Percentiles rank a stretch among this genome's conserved stretches.
These are phyloP conservation scores for Nannoperca australis DNA, from an alignment of 2,797 vertebrate species.

Conservation along the genomic window DNA sequence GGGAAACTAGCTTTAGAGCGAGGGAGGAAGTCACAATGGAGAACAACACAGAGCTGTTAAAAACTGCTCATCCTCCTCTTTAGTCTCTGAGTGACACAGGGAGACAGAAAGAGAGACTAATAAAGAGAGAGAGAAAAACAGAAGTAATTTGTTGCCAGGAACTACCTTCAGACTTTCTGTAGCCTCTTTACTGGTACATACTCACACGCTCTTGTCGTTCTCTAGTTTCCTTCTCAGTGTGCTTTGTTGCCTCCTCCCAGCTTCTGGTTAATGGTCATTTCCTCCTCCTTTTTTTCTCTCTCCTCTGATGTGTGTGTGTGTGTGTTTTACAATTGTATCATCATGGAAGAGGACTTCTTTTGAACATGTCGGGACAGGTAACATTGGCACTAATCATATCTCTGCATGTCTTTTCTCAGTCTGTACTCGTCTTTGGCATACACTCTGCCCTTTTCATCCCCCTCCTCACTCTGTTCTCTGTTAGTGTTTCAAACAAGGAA, in stretches of 20 bases:
- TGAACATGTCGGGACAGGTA: slow-evolving; percentile 70
- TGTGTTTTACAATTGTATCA: slow-evolving; percentile 30
- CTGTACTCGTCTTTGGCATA: slow-evolving; percentile 12
- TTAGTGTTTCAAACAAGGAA: slow-evolving; percentile 51
- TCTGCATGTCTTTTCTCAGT: neutral
- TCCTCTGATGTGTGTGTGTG: slow-evolving; percentile 11
- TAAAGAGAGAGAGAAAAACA: slow-evolving; percentile 1
- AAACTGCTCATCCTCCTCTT: slow-evolving; percentile 10
- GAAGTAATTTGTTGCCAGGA: slow-evolving; percentile 52
- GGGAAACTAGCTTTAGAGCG: slow-evolving; percentile 46
- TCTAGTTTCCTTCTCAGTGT: slow-evolving; percentile 65
- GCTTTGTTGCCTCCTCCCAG: slow-evolving; percentile 59
- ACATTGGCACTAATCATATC: slow-evolving; percentile 18
- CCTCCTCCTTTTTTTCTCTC: slow-evolving; percentile 45
- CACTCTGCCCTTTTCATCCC: neutral
- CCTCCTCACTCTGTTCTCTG: slow-evolving; percentile 4
- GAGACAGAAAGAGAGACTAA: slow-evolving; percentile 11
- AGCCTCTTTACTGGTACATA: neutral
- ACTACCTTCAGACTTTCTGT: slow-evolving; percentile 26
- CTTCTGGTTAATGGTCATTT: slow-evolving; percentile 54
- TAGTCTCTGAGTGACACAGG: neutral
- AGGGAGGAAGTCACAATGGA: slow-evolving; percentile 66
- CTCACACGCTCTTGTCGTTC: slow-evolving; percentile 39
- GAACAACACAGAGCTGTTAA: slow-evolving; percentile 34
- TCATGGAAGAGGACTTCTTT: slow-evolving; percentile 50